These are phyloP conservation scores for Trichechus manatus DNA, from an alignment of 2,113 vertebrate species.

Conservation along the genomic window DNA sequence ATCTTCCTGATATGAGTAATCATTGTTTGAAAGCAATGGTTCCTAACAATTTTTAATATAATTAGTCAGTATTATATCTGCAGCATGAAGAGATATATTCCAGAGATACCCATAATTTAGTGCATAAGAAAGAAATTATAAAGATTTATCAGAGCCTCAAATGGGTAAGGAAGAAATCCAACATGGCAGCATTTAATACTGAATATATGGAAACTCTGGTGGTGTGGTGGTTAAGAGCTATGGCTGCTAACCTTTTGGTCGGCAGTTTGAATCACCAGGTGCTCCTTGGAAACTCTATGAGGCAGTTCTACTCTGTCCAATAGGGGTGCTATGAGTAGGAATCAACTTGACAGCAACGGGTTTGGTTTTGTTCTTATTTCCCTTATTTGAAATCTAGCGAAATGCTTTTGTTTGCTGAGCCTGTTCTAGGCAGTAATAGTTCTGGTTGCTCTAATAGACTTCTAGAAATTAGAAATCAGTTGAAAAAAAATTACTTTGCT, in stretches of 20 bases:
- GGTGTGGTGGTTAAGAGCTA: too few species aligned
- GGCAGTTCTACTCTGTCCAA: too few species aligned
- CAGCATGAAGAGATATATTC: not conserved
- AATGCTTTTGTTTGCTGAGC: not conserved
- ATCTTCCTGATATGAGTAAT: not conserved
- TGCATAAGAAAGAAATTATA: not conserved
- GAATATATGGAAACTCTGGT: too few species aligned
- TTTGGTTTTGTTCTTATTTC: not conserved
- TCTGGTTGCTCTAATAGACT: conserved; percentile 6
- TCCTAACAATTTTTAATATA: not conserved
- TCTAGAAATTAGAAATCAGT: conserved; percentile 22
- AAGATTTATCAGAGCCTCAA: not conserved
- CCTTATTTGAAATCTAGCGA: not conserved
- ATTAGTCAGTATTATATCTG: not conserved
- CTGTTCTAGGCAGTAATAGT: not conserved
- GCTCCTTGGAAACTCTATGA: too few species aligned
- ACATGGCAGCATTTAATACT: not conserved
- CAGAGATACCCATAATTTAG: not conserved
- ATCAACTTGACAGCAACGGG: too few species aligned
- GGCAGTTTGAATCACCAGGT: too few species aligned
- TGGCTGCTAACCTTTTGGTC: too few species aligned
- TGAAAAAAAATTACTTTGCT: conserved; percentile 10
- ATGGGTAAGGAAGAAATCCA: not conserved
- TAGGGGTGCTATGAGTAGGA: too few species aligned
- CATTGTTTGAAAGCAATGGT: not conserved